Evolutionary conservation across 1,140 invertebrate species (phyloP).

Genomic region (Panagrolaimus sp.): DNA sequence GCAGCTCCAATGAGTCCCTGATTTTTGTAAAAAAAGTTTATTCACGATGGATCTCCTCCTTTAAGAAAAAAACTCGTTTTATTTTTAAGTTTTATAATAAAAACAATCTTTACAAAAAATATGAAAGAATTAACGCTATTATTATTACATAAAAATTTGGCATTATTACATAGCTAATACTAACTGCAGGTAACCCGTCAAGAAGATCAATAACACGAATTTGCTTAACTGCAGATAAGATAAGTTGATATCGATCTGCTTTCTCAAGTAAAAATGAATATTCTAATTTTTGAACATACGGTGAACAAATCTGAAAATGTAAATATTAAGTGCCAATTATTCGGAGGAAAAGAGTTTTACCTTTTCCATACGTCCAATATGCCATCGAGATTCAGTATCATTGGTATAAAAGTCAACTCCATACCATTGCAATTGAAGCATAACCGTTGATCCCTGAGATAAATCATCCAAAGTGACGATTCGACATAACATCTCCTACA

Average conservation of each 20-base stretch:
- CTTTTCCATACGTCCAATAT: slow-evolving; percentile 52
- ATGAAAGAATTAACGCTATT: too few species aligned
- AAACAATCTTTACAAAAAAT: too few species aligned
- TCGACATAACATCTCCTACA: slow-evolving; percentile 48
- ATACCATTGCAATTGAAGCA: slow-evolving; percentile 57
- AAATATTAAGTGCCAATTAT: slow-evolving; percentile 14
- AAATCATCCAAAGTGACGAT: slow-evolving; percentile 48
- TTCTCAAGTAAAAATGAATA: slow-evolving; percentile 40
- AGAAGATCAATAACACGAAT: slow-evolving; percentile 42
- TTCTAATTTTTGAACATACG: slow-evolving; percentile 41
- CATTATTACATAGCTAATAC: not conserved
- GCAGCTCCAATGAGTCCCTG: too few species aligned
- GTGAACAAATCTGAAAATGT: slow-evolving; percentile 37
- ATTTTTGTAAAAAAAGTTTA: too few species aligned
- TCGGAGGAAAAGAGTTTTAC: slow-evolving; percentile 26
- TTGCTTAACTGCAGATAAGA: slow-evolving; percentile 50
- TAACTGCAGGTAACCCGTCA: slow-evolving; percentile 34
- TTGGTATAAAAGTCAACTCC: slow-evolving; percentile 46
- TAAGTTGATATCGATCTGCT: slow-evolving; percentile 44
- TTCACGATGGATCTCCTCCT: too few species aligned
- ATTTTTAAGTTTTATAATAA: too few species aligned
- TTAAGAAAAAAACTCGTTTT: too few species aligned
- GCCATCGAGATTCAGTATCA: slow-evolving; percentile 44
- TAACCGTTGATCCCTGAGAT: slow-evolving; percentile 27
- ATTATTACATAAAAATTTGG: too few species aligned